Conservation (phyloP, 2,797 vertebrate genomes). For the Periophthalmus magnuspinnatus region DNA sequence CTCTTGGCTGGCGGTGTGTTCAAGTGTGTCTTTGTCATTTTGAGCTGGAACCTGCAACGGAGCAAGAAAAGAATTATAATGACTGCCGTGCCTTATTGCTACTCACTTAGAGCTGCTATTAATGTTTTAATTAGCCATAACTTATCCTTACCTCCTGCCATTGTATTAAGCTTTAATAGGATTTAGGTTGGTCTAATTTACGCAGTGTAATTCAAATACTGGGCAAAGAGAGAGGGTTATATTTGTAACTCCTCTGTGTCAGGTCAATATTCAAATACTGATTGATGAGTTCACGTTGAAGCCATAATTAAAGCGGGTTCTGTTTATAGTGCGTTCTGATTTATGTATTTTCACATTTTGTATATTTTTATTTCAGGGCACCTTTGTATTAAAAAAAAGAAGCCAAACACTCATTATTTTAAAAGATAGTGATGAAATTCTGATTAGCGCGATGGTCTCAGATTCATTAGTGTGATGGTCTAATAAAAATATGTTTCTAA, state of each 20-base stretch:
- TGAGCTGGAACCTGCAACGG: constrained; percentile 41
- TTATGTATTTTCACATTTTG: neutral
- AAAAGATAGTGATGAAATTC: constrained; percentile 12
- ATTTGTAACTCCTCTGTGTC: neutral
- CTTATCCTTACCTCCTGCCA: constrained; percentile 22
- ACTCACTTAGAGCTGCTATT: constrained; percentile 47
- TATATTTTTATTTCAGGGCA: neutral
- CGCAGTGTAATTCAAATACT: neutral
- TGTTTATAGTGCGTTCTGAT: neutral
- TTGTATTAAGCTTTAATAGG: neutral
- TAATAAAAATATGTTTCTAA: constrained; percentile 45
- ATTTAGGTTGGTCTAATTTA: constrained; percentile 1
- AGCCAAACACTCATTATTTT: neutral
- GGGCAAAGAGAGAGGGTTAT: neutral
- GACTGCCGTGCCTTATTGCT: constrained; percentile 32
- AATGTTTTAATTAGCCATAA: constrained; percentile 50
- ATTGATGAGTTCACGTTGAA: neutral
- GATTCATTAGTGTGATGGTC: constrained; percentile 33
- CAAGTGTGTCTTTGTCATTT: constrained; percentile 57
- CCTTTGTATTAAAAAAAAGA: neutral
- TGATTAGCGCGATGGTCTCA: constrained; percentile 33
- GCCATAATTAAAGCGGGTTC: neutral
- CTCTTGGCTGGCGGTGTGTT: constrained; percentile 56
- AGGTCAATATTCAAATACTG: neutral
- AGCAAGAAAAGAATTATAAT: constrained; percentile 45